phyloP scores from a whole-genome alignment of 2,113 vertebrate species.

The Ctenodactylus gundi region DNA sequence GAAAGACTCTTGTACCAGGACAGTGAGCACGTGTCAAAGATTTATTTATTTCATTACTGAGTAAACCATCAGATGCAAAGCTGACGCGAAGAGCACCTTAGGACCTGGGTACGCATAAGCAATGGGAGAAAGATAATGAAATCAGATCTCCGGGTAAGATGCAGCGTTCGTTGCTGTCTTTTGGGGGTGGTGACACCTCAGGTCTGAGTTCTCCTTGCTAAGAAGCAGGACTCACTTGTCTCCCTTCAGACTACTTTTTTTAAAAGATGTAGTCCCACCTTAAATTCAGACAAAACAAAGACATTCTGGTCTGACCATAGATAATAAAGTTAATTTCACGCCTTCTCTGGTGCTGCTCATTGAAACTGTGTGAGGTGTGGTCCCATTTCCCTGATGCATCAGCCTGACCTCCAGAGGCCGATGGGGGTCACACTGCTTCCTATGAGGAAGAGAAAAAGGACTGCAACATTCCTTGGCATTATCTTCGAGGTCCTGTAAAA shows the following conservation, averaged over 20 bases:
- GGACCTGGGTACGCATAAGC: accelerated
- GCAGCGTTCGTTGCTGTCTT: accelerated
- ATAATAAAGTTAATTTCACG: no score
- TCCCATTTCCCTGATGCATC: neutral
- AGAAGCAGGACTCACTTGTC: neutral
- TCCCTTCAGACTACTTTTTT: no score
- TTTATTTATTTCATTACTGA: neutral
- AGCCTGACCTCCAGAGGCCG: neutral
- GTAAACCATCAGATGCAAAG: neutral
- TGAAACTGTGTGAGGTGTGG: neutral
- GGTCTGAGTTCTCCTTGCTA: neutral
- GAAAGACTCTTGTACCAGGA: neutral
- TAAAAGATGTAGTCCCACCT: no score
- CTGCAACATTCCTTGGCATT: neutral
- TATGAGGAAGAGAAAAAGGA: neutral
- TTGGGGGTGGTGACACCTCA: accelerated
- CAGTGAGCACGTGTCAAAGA: neutral
- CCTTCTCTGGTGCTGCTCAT: neutral
- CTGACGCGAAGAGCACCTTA: neutral
- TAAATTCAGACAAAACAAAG: no score
- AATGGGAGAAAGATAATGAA: neutral
- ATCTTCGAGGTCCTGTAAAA: neutral
- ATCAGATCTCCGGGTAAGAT: accelerated
- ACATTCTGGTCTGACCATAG: no score
- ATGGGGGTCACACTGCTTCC: neutral